These are phyloP conservation scores for Drosophila dives DNA, from an alignment of 2,888 invertebrate species.

Conservation along the genomic window DNA sequence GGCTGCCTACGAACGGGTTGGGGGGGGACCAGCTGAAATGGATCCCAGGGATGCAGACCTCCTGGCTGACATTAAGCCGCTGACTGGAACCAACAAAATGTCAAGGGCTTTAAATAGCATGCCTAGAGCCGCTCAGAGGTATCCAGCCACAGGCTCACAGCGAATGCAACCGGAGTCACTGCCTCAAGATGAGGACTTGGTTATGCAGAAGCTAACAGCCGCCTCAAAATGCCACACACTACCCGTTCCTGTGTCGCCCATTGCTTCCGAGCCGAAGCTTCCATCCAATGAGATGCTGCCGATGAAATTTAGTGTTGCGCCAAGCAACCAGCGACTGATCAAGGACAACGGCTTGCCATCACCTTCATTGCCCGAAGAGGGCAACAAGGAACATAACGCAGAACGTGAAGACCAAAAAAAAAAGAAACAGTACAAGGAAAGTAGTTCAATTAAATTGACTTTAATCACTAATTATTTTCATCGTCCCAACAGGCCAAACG, in stretches of 20 bases:
- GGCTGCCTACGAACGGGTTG: slow-evolving; percentile 1
- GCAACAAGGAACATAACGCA: neutral
- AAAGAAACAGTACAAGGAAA: neutral
- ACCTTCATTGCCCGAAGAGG: neutral
- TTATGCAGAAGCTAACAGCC: neutral
- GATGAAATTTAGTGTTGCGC: neutral
- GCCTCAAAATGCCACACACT: no score
- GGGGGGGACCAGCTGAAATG: slow-evolving; percentile 5
- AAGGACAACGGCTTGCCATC: neutral
- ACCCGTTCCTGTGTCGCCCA: neutral
- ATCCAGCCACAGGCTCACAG: no score
- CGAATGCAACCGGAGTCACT: neutral
- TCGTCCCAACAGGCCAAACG: neutral
- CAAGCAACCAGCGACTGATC: neutral
- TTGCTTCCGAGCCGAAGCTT: neutral
- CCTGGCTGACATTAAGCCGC: slow-evolving; percentile 30
- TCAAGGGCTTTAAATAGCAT: neutral
- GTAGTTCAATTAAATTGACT: neutral
- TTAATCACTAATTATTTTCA: neutral
- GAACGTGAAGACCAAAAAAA: neutral
- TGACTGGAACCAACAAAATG: slow-evolving; percentile 8
- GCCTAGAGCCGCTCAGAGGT: no score
- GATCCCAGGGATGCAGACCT: slow-evolving; percentile 34
- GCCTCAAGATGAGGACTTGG: neutral
- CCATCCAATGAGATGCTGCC: neutral